Evolutionary conservation across 2,113 vertebrate species (phyloP), one percentile per base, ranked within the genome.

Genomic region (Perca schrenkii): DNA sequence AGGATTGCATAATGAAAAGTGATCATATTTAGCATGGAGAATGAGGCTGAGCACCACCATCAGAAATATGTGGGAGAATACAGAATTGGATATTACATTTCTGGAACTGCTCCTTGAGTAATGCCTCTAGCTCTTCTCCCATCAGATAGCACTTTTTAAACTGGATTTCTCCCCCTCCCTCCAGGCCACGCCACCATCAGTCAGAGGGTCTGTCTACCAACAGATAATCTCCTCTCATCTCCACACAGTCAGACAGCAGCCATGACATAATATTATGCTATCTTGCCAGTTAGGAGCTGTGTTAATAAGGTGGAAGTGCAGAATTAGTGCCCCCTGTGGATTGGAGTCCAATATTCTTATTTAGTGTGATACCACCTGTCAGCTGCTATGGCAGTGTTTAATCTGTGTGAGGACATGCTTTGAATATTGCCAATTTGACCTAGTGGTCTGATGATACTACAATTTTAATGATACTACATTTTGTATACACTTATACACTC

Each of bases 1-100:
- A 81, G 86, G 77, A 63, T 76, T 78, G 88, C 81, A 82, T 90
- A 87, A 93, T 93, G 79, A 89, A 89, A 92, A 88, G 86, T 86
- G 83, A 91, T 90, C 85, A 88, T 76, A 89, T 85, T 90, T 83
- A 86, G 90, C 84, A 80, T 77, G 61, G 80, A 87, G 85, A 90
- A 91, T 88, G 76, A 88, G 81, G 50, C 73, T 67, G 79, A 83
- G 80, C 83, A 83, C 64, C 74, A 68, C 43, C 80, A 76, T 77
- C 74, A 77, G 65, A 85, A 88, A 86, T 82, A 67, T 88, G 85
- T 63, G 65, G 77, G 57, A 82, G 84, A 86, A 87, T 88, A 78
- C 64, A 56, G 63, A 89, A 91, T 89, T 83, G 84, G 79, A 88
- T 82, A 89, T 89, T 83, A 80, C 14, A 89, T 88, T 91, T 90